Conservation (phyloP, 2,113 vertebrate species). For the Chinchilla lanigera region DNA sequence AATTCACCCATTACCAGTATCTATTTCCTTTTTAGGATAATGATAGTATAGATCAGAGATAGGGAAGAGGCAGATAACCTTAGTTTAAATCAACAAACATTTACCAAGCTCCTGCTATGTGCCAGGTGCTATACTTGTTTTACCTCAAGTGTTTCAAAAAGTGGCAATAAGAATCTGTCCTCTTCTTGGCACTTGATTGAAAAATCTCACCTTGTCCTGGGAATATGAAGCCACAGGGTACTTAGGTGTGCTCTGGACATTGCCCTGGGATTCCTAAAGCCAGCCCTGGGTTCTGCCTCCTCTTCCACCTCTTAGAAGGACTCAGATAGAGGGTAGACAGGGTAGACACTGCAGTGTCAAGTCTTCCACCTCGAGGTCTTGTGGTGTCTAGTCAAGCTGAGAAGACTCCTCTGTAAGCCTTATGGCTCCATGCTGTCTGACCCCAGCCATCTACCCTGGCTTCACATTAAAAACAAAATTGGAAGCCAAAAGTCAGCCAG, state of each 20-base stretch:
- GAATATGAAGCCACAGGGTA: fast-evolving
- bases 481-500: conserved; percentile 58
- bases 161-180: not conserved
- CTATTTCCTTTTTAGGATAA: not conserved
- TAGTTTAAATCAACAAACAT: not conserved
- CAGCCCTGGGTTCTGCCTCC: not conserved
- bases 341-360: not conserved
- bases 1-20: not conserved
- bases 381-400: not conserved
- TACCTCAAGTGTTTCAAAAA: not conserved
- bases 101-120: not conserved
- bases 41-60: not conserved
- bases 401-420: conserved; percentile 72
- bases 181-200: not conserved
- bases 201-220: not conserved
- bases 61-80: not conserved
- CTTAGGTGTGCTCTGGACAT: not conserved
- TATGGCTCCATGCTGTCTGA: conserved; percentile 78
- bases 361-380: conserved; percentile 1
- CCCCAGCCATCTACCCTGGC: conserved; percentile 32
- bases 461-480: conserved; percentile 63
- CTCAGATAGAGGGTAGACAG: not conserved
- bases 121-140: no score
- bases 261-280: not conserved
- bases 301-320: not conserved